Evolutionary conservation across 2,888 invertebrate species (phyloP), one percentile per base, ranked within the genome.

Genomic region (Phengaris alcon): DNA sequence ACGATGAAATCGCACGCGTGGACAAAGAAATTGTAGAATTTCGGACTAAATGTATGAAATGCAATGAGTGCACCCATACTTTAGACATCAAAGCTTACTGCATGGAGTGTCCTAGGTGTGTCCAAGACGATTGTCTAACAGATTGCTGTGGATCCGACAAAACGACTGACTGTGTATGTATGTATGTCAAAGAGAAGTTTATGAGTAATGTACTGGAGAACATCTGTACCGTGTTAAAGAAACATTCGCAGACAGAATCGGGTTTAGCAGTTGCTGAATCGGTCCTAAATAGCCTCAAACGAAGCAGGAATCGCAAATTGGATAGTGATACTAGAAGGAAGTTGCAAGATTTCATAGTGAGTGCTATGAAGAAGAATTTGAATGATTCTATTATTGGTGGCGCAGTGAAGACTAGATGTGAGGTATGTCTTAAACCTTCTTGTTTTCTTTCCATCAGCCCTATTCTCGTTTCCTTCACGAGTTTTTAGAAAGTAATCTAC

Each of bases 351-450:
- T 93, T 91, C 76, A 84, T 93, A 74, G 79, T 93, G 77, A 83
- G 80, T 12, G 85, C 85, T 0, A 85, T 92, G 0, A 91, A 87
- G 78, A 88, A 87, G 79, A 89, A 93, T 83, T 86, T 93, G 79
- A 89, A 90, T 81, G 82, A 90, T 77, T 91, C 91, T 0, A 89
- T 93, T 44, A 83, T 93, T 59, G 93, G 92, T 68, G 93, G 93
- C 54, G 93, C 93, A 74, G 88, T 91, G 2, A 93, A 93, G 79
- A 93, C 93, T 2, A 86, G 93, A 77, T 93, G 93, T 79, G 93
- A 93, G 86, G 93, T 91, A 80, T 78, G 78, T 15, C 10, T 22
- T 51, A n/a, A 13, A 22, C 0, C 10, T 48, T 64, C 12, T 55
- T 10, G 15, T 15, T 22, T 4, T 59, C 22, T 15, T 10, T 9